Base-by-base conservation (phyloP, 2,797 vertebrate species). In the Platyrinchus mystaceus region DNA sequence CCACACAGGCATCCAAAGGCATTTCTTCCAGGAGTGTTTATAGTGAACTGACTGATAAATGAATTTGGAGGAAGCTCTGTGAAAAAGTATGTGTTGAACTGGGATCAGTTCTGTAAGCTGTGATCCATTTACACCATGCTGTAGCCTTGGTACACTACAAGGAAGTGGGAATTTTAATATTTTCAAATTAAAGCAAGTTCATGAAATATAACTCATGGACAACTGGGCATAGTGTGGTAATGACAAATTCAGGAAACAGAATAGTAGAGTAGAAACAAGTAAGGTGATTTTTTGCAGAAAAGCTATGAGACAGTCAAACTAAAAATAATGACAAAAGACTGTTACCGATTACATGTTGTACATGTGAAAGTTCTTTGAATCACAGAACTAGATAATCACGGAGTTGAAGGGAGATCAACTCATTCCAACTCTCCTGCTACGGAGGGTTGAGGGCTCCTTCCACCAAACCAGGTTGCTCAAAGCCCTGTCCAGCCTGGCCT, bases 191-290 rank as follows among this genome's bases (percentile, higher is more conserved):
- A 69, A 55, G 66, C 34, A 44, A 41, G 14, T 28, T 47, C 15
- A 24, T 32, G 43, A 81, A 84, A 77, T 4, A 52, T n/a, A 36
- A 64, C 16, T 7, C 0, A 0, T 15, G 22, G n/a, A 4, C 22
- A 67, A 41, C 34, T 30, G 12, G 30, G 18, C 0, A 0, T 28
- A 18, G 9, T 8, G 7, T 44, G 28, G 34, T 23, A 47, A 58
- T 2, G 8, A 70, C 21, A 75, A 76, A 59, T 53, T 79, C 21
- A 63, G 44, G 53, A 83, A 83, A 41, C 1, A 2, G 63, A 71
- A 39, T 2, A 41, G 12, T 30, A 44, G 20, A 70, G 32, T 23
- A 55, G n/a, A 71, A 76, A 50, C 16, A 37, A 50, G 12, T 63
- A 55, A 44, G 14, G 18, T 9, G 28, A 46, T 12, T 20, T n/a